Conservation (phyloP, 2,888 invertebrate species). For the Brachyptera putata region DNA sequence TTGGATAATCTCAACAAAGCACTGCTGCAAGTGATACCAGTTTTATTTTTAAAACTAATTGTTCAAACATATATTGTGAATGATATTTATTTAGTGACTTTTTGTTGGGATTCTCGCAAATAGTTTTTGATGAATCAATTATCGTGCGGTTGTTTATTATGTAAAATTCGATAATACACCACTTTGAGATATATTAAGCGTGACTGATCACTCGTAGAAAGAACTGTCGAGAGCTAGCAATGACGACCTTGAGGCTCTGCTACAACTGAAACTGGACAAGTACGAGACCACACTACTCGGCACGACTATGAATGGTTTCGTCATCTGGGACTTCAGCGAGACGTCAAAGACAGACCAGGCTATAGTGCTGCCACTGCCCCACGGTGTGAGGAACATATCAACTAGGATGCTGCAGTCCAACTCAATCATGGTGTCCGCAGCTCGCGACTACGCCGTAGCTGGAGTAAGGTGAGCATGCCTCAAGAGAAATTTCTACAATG, state of each 20-base stretch:
- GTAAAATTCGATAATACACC: background rate
- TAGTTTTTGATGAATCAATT: too few relatives aligned
- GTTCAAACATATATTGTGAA: too few relatives aligned
- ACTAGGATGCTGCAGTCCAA: slow-evolving; percentile 87
- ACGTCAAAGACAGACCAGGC: slow-evolving; percentile 47
- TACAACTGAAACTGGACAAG: slow-evolving; percentile 79
- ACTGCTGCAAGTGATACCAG: too few relatives aligned
- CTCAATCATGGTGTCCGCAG: slow-evolving; percentile 87
- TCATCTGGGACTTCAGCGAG: slow-evolving; percentile 71
- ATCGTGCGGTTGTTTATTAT: too few relatives aligned
- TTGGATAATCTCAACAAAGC: too few relatives aligned
- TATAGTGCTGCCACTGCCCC: slow-evolving; percentile 67
- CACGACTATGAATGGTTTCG: slow-evolving; percentile 78
- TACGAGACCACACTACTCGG: slow-evolving; percentile 70
- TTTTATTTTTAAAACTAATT: too few relatives aligned
- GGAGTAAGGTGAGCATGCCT: slow-evolving; percentile 67
- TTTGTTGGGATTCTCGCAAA: too few relatives aligned
- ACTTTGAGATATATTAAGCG: background rate
- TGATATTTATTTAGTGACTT: too few relatives aligned
- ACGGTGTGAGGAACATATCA: slow-evolving; percentile 89
- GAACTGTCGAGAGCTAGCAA: slow-evolving; percentile 46
- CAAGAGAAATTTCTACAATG: too few relatives aligned
- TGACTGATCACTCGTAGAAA: too few relatives aligned
- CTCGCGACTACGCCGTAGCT: slow-evolving; percentile 87
- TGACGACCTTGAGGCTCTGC: slow-evolving; percentile 68